A percentile compares a stretch with the other conserved stretches of the same genome.
phyloP scores from a whole-genome alignment of 2,113 vertebrate genomes.

The Indicator indicator region DNA sequence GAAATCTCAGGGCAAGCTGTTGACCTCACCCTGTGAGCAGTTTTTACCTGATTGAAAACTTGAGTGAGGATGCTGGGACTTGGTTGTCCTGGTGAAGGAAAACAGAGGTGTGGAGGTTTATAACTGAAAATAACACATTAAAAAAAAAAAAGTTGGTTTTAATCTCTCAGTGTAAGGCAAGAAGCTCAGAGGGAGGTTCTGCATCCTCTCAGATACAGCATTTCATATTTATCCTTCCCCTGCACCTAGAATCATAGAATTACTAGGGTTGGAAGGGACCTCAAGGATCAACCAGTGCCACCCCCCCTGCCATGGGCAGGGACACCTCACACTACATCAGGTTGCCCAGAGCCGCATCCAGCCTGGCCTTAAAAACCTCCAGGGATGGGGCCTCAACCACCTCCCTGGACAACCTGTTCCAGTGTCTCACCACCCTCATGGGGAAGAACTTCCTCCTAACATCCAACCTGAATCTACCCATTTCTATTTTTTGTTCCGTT shows the following conservation, averaged over 20 bases:
- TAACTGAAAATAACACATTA: background rate
- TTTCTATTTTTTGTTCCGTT: no score
- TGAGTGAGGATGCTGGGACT: background rate
- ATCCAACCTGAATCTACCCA: no score
- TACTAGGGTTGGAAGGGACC: no score
- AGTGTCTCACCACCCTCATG: no score
- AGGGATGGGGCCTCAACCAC: no score
- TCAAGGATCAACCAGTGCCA: no score
- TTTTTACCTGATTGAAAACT: constrained; percentile 2
- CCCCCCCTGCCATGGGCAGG: no score
- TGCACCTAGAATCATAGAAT: background rate
- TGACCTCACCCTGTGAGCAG: background rate
- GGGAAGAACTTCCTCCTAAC: no score
- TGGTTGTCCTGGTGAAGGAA: background rate
- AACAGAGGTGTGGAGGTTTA: background rate
- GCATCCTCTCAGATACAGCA: background rate
- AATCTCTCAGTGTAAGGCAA: constrained; percentile 1
- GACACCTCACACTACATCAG: no score
- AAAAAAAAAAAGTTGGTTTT: background rate
- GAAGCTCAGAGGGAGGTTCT: background rate
- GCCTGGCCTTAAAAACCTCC: no score
- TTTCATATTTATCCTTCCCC: constrained; percentile 49
- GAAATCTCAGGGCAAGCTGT: background rate
- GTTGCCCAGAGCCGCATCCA: no score
- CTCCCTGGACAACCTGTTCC: no score